Evolutionary conservation across 2,113 vertebrate species (phyloP), one percentile per base, ranked within the genome.

Genomic region (Phylloscopus trochilus): DNA sequence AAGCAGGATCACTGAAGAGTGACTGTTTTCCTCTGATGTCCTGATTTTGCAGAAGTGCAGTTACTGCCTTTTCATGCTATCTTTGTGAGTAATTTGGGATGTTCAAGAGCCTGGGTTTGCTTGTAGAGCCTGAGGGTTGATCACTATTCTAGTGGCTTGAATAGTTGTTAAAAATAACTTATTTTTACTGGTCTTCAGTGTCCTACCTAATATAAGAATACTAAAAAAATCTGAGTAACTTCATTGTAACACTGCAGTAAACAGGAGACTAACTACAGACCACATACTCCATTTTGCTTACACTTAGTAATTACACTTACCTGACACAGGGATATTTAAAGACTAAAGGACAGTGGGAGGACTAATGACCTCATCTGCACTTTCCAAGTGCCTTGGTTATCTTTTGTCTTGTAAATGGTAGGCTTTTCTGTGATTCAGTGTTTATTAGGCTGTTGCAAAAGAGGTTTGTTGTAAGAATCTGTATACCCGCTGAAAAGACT

Each of bases 381-480:
- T 92, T 88, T 77, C 53, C 59, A 35, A 41, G 76, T 44, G 39
- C 68, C 44, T 92, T 81, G 63, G 37, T 79, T 90, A 76, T 87
- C 58, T 76, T 7, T 68, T 82, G 52, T 18, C 27, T 33, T 41
- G 19, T 64, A 78, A 94, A 60, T 72, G 56, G 44, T 52, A 66
- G 79, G 76, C 30, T 80, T 80, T 92, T 81, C 43, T 78, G 33
- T 81, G 76, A 83, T 77, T 95, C 76, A 66, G 7, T 90, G 90
- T 94, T 96, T 86, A 49, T 76, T 60, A 72, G n/a, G 28, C 41
- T 56, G 51, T 58, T 94, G 85, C 83, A 69, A 56, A 87, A 86
- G 75, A 66, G 41, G 62, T 86, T 73, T 92, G 26, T 62, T 76
- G 1, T 44, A 15, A 80, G 28, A 37, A 43, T 80, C 43, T 94